A percentile compares a stretch with the other conserved stretches of the same genome.
Evolutionary conservation across 2,888 invertebrate genomes (phyloP).

Genomic region (Perizoma flavofasciatum): DNA sequence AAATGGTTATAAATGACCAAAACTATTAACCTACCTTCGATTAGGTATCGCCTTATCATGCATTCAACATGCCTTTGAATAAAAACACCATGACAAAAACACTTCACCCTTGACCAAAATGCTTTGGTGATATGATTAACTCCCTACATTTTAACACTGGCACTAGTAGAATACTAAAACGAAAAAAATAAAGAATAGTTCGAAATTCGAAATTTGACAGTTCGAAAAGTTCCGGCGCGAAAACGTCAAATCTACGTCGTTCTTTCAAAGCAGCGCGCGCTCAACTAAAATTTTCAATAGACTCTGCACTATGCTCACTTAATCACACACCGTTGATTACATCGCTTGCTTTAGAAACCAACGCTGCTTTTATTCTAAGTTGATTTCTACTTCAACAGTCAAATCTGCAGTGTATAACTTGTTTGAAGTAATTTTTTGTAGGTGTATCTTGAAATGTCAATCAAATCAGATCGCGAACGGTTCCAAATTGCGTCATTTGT

Average conservation of each 20-base stretch:
- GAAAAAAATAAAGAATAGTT: slow-evolving; percentile 29
- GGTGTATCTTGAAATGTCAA: slow-evolving; percentile 37
- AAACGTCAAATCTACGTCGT: slow-evolving; percentile 56
- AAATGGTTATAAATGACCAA: slow-evolving; percentile 38
- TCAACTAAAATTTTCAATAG: slow-evolving; percentile 56
- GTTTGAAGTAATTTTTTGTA: slow-evolving; percentile 6
- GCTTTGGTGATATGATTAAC: slow-evolving; percentile 13
- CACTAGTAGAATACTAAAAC: slow-evolving; percentile 15
- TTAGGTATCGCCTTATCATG: slow-evolving; percentile 40
- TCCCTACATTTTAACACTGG: slow-evolving; percentile 27
- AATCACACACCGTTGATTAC: slow-evolving; percentile 23
- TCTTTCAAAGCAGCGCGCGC: slow-evolving; percentile 56
- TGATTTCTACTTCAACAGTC: not conserved
- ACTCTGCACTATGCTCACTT: slow-evolving; percentile 27
- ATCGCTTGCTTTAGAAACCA: slow-evolving; percentile 30
- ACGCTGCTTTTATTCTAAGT: slow-evolving; percentile 16
- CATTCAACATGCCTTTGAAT: slow-evolving; percentile 12
- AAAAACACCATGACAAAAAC: slow-evolving; percentile 37
- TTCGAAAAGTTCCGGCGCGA: slow-evolving; percentile 62
- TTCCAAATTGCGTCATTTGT: slow-evolving; percentile 43
- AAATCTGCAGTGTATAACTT: slow-evolving; percentile 26
- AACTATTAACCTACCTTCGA: slow-evolving; percentile 55
- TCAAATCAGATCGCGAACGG: slow-evolving; percentile 41
- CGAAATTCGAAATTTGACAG: slow-evolving; percentile 46
- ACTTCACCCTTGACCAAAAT: slow-evolving; percentile 21